Evolutionary conservation across 2,888 invertebrate species (phyloP).

Genomic region (Sycophila texana): DNA sequence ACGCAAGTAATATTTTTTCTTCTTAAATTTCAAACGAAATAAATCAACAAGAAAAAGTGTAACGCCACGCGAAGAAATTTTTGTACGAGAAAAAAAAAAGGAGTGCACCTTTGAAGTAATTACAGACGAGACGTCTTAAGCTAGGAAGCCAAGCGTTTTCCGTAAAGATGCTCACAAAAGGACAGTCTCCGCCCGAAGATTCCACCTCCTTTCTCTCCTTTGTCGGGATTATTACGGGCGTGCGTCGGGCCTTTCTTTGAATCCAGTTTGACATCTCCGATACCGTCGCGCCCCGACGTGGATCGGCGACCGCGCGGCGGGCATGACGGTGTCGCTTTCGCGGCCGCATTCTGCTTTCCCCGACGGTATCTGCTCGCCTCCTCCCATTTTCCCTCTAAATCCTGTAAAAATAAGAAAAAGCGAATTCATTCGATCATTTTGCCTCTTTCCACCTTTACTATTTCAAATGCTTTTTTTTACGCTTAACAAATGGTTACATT

Average conservation of each 20-base stretch:
- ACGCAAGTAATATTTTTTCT: too few species aligned
- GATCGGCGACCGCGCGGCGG: slow-evolving; percentile 64
- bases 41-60: too few species aligned
- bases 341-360: slow-evolving; percentile 48
- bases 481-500: too few species aligned
- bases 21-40: too few species aligned
- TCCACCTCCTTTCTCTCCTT: slow-evolving; percentile 30
- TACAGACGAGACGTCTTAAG: too few species aligned
- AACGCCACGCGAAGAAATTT: too few species aligned
- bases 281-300: slow-evolving; percentile 65
- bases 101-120: too few species aligned
- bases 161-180: slow-evolving; percentile 39
- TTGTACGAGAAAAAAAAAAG: too few species aligned
- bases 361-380: not conserved
- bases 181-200: not conserved
- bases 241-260: slow-evolving; percentile 61
- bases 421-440: not conserved
- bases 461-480: too few species aligned
- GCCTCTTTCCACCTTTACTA: too few species aligned
- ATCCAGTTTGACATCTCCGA: slow-evolving; percentile 72
- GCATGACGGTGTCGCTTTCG: slow-evolving; percentile 69
- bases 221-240: slow-evolving; percentile 49
- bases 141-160: not conserved
- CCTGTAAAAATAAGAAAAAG: slow-evolving; percentile 45
- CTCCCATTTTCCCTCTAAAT: slow-evolving; percentile 45